A percentile compares a stretch with the other conserved stretches of the same genome.
Conservation (phyloP, 2,888 invertebrate genomes). For the Amblyjoppa fuscipennis region DNA sequence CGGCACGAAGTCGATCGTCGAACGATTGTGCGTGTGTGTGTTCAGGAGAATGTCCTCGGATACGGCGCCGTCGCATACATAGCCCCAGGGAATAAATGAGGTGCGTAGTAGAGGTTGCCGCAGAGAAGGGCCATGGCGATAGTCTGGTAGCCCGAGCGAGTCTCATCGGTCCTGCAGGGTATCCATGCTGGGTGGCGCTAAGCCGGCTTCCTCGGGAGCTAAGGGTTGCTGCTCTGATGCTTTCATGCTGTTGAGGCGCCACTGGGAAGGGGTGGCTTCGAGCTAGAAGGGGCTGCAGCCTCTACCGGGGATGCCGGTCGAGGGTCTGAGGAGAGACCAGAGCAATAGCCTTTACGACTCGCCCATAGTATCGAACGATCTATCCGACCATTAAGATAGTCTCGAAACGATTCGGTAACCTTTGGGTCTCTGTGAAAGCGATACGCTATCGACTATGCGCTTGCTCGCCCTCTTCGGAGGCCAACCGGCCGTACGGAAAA, state of each 20-base stretch:
- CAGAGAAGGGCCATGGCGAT: constrained; percentile 52
- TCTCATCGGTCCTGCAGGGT: constrained; percentile 53
- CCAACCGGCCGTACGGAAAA: constrained; percentile 58
- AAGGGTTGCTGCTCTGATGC: constrained; percentile 68
- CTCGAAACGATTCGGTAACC: constrained; percentile 85
- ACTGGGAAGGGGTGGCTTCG: constrained; percentile 55
- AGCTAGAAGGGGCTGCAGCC: constrained; percentile 53
- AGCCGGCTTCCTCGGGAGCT: constrained; percentile 76
- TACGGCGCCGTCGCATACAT: constrained; percentile 60
- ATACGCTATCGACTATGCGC: constrained; percentile 84
- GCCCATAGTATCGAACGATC: constrained; percentile 85
- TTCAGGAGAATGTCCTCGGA: constrained; percentile 13
- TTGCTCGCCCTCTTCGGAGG: constrained; percentile 63
- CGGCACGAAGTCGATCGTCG: constrained; percentile 65
- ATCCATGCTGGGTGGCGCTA: constrained; percentile 75
- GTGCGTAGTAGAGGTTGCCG: constrained; percentile 75
- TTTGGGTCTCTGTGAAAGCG: constrained; percentile 84
- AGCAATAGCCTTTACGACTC: constrained; percentile 85
- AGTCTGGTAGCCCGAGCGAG: constrained; percentile 43
- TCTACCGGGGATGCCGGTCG: constrained; percentile 66
- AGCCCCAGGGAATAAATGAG: constrained; percentile 75
- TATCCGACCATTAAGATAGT: constrained; percentile 85
- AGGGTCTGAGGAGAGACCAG: constrained; percentile 77
- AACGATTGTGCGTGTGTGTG: constrained; percentile 68
- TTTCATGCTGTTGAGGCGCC: constrained; percentile 56